Conservation (phyloP, 2,888 invertebrate species). For the Drosophila tanythrix region DNA sequence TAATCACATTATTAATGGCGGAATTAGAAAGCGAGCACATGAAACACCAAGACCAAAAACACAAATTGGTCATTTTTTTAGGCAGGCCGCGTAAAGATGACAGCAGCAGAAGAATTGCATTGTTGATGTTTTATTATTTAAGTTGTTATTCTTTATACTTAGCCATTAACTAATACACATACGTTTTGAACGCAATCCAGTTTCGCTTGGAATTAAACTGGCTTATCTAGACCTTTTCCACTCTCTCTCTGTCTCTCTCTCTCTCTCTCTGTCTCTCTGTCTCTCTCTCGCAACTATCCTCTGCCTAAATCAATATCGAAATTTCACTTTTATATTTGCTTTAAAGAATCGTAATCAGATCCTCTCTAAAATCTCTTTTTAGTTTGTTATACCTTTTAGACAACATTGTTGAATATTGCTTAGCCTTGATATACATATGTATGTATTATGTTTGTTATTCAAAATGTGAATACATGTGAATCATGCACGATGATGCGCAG, state of each 20-base stretch:
- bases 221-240: background rate
- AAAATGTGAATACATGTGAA: constrained; percentile 10
- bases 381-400: constrained; percentile 59
- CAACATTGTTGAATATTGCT: constrained; percentile 73
- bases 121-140: constrained; percentile 54
- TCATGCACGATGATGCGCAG: background rate
- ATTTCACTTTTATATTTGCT: constrained; percentile 1
- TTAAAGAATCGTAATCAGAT: constrained; percentile 4
- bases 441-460: constrained; percentile 25
- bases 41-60: background rate
- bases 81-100: constrained; percentile 22
- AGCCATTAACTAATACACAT: constrained; percentile 16
- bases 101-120: constrained; percentile 32
- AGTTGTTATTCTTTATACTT: constrained; percentile 45
- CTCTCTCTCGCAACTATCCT: background rate
- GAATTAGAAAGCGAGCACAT: background rate
- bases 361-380: constrained; percentile 29
- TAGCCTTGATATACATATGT: constrained; percentile 49
- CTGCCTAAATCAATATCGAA: background rate
- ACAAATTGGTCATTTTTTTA: constrained; percentile 2
- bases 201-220: constrained; percentile 29
- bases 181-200: constrained; percentile 47
- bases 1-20: background rate
- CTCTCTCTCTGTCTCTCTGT: background rate
- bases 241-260: background rate